Base-by-base conservation (phyloP, 1,140 invertebrate species). In the Chrysoperla carnea region DNA sequence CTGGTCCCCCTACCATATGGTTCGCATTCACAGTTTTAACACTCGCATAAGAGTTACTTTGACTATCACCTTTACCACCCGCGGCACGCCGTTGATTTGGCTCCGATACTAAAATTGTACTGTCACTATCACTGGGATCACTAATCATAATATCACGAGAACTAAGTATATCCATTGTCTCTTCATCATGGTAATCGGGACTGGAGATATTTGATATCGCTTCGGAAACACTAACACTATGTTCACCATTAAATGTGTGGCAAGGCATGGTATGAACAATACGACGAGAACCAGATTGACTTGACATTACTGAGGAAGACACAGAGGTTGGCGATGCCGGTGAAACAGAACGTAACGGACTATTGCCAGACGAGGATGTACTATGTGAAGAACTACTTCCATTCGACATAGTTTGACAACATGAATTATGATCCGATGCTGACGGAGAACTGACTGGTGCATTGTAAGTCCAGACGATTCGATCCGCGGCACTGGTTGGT, bases 391-490 rank as follows among this genome's bases (percentile, higher is more conserved):
- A 70, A 48, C 69, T 66, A 57, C 69, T 70, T 47, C 67, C 70
- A 46, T 70, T 68, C 29, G 68, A 64, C 44, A 61, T 61, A 37
- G 66, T 66, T 37, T 67, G 63, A 41, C 61, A 63, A 42, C 64
- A 66, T 45, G 61, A 56, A 59, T 49, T 58, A 47, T 62, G 55
- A 55, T 67, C 52, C 45, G 67, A 60, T 44, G 60, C 54, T 12
- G 60, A 61, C 1, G 60, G 56, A 38, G 62, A 64, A 46, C 60
- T 62, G 5, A 82, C 69, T 9, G 84, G 81, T 17, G 84, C 82
- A 63, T 90, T 89, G 66, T 85, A 87, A n/a, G 84, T 88, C 85
- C 85, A 88, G 9, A 88, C 82, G 49, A 88, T 85, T 46, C 84
- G 73, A 54, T 77, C 70, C 51, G 63, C 65, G 23, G 62, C 57